Evolutionary conservation across 2,888 invertebrate species (phyloP).

Genomic region (Arctia plantaginis): DNA sequence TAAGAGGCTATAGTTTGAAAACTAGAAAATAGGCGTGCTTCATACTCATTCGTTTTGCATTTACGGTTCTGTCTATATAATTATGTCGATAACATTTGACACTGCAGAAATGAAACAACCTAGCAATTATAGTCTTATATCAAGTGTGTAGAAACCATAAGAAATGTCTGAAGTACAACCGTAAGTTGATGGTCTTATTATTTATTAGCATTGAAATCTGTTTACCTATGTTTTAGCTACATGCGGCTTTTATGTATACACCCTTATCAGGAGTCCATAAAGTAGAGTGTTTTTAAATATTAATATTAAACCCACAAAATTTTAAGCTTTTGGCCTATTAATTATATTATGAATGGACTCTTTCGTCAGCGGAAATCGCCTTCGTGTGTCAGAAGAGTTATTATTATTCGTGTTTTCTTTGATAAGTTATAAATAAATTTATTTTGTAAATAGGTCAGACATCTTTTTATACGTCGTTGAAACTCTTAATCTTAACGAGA

Average conservation of each 20-base stretch:
- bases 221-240: background rate
- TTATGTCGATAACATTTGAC: background rate
- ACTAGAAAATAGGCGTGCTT: background rate
- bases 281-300: too few relatives aligned
- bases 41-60: background rate
- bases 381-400: background rate
- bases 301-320: too few relatives aligned
- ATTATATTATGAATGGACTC: too few relatives aligned
- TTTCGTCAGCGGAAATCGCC: too few relatives aligned
- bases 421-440: too few relatives aligned
- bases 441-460: too few relatives aligned
- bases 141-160: background rate
- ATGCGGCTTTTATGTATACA: background rate
- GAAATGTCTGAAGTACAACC: background rate
- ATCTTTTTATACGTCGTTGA: too few relatives aligned
- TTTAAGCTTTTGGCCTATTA: too few relatives aligned
- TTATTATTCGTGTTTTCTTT: background rate
- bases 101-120: background rate
- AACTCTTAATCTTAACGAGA: background rate
- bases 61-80: background rate
- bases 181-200: background rate
- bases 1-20: conserved; percentile 14
- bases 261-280: background rate
- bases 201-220: background rate
- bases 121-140: background rate